Conservation (phyloP, 2,113 vertebrate species). For the Polyodon spathula region DNA sequence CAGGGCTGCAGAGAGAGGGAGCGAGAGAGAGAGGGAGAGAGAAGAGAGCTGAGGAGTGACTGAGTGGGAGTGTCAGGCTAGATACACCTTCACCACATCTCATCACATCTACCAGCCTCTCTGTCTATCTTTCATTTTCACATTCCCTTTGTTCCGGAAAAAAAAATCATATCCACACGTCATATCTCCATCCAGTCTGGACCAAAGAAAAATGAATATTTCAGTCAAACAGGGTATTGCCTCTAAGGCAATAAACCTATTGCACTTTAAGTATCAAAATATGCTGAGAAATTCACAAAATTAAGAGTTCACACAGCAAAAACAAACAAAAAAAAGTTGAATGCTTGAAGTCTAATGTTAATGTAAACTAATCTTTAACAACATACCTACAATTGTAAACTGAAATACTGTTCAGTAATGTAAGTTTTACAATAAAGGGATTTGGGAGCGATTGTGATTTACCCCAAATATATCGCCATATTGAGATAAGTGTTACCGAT, state of each 20-base stretch:
- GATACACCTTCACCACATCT: constrained; percentile 79
- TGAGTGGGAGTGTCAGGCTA: constrained; percentile 69
- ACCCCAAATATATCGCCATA: too few relatives aligned
- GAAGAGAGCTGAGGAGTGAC: constrained; percentile 18
- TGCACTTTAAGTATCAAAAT: constrained; percentile 46
- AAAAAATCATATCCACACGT: constrained; percentile 65
- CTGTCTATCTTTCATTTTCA: constrained; percentile 80
- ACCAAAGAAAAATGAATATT: constrained; percentile 79
- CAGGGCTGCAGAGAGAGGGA: constrained; percentile 71
- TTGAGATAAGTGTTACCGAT: too few relatives aligned
- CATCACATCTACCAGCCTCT: constrained; percentile 78
- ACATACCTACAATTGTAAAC: constrained; percentile 1
- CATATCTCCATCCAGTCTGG: constrained; percentile 75
- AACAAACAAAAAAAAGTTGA: background rate
- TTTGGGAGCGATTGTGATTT: background rate
- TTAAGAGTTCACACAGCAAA: background rate
- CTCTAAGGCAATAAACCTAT: constrained; percentile 72
- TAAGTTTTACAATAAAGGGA: background rate
- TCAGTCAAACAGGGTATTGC: constrained; percentile 68
- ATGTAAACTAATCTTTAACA: background rate
- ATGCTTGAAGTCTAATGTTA: too few relatives aligned
- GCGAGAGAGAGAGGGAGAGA: constrained; percentile 18
- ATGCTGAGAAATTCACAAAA: background rate
- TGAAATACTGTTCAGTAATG: background rate
- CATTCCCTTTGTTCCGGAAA: constrained; percentile 78